Conservation (phyloP, 2,113 vertebrate genomes). For the Dicerorhinus sumatrensis region DNA sequence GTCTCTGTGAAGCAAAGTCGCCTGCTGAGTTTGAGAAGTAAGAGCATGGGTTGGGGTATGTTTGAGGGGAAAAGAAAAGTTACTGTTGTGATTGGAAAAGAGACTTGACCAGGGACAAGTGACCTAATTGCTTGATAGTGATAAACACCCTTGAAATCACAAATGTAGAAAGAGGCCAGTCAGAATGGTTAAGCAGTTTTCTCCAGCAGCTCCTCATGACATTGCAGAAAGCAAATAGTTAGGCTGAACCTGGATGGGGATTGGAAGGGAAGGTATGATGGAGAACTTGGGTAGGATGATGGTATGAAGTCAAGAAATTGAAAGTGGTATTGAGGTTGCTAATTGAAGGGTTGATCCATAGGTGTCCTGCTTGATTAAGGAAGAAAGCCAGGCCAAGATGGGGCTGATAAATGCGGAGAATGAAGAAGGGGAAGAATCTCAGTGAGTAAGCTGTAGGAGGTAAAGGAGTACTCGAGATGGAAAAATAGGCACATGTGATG, state of each 20-base stretch:
- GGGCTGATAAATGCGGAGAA: not conserved
- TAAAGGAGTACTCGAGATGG: not conserved
- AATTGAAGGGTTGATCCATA: not conserved
- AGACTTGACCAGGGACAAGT: not conserved
- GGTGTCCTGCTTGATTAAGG: not conserved
- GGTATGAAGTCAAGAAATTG: not conserved
- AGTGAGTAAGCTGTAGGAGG: not conserved
- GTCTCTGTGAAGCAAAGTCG: not conserved
- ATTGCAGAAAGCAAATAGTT: not conserved
- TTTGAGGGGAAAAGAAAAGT: not conserved
- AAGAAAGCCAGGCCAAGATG: not conserved
- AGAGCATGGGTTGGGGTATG: not conserved
- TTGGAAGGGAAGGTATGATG: not conserved
- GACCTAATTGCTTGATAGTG: constrained; percentile 1
- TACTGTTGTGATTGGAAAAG: constrained; percentile 5
- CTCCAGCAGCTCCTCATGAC: not conserved
- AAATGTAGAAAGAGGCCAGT: not conserved
- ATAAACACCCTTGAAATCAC: not conserved
- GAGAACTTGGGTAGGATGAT: not conserved
- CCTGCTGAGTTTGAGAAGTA: not conserved
- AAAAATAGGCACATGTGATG: not conserved
- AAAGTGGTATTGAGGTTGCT: not conserved
- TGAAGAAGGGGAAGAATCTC: not conserved
- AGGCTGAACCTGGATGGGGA: not conserved
- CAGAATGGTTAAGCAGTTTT: not conserved